These are phyloP conservation scores for Ptilorrhoa leucosticta DNA, from an alignment of 2,113 vertebrate species.

Conservation along the genomic window DNA sequence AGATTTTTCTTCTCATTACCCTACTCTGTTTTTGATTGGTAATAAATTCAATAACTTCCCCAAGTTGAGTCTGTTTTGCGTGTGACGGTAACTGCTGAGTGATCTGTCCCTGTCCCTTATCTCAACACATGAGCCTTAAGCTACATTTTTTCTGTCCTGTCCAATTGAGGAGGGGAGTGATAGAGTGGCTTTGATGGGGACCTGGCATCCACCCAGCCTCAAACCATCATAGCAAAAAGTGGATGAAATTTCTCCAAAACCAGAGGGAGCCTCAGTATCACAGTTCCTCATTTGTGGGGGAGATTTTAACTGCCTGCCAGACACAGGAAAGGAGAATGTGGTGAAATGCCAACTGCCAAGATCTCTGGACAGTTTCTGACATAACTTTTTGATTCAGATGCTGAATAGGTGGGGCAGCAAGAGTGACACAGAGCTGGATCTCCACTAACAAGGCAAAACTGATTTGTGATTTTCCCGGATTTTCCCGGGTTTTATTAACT, in stretches of 20 bases:
- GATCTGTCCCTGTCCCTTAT: background rate
- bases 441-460: background rate
- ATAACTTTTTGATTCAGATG: background rate
- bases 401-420: background rate
- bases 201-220: background rate
- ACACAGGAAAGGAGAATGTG: background rate
- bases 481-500: background rate
- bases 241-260: background rate
- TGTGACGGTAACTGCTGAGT: background rate
- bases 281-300: background rate
- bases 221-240: background rate
- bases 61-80: background rate
- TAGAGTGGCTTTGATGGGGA: background rate
- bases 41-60: background rate
- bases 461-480: background rate
- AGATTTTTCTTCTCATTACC: background rate
- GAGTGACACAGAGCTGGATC: background rate
- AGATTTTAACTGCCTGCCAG: background rate
- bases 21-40: background rate
- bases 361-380: background rate
- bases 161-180: background rate
- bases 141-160: background rate
- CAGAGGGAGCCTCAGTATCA: background rate
- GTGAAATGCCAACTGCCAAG: background rate
- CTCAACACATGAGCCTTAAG: background rate